Conservation (phyloP, 2,888 invertebrate species). For the Drosophila buzzatii region DNA sequence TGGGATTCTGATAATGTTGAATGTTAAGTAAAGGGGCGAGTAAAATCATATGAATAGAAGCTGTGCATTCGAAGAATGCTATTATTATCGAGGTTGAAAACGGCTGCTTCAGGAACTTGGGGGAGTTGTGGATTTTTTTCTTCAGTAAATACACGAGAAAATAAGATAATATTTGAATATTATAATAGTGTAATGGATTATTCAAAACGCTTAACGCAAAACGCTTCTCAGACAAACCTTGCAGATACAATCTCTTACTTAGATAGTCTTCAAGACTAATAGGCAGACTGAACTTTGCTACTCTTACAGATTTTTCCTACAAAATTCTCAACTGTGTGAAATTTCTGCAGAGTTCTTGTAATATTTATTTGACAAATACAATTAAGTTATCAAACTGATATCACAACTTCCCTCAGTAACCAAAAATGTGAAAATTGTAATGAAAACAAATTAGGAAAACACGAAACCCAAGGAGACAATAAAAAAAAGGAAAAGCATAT, state of each 20-base stretch:
- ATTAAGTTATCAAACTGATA: conserved; percentile 12
- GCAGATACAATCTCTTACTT: too few species aligned
- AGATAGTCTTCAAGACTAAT: background rate
- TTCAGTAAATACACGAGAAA: background rate
- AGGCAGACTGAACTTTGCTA: background rate
- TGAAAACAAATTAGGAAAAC: conserved; percentile 75
- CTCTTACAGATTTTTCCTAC: background rate
- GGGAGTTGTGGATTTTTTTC: background rate
- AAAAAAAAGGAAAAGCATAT: conserved; percentile 66
- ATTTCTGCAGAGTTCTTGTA: background rate
- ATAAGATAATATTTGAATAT: background rate
- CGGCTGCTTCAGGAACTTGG: background rate
- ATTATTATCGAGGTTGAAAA: background rate
- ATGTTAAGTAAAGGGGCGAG: conserved; percentile 7
- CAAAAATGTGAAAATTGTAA: conserved; percentile 72
- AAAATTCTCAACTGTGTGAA: background rate
- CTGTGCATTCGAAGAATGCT: background rate
- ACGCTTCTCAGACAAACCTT: too few species aligned
- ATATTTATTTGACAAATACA: background rate
- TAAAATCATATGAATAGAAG: background rate
- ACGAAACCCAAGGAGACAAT: conserved; percentile 37
- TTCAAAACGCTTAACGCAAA: too few species aligned
- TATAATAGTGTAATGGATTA: too few species aligned
- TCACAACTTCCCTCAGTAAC: conserved; percentile 40
- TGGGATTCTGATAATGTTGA: conserved; percentile 33